Percentiles rank a stretch among this genome's conserved stretches.
These are phyloP conservation scores for Deroplatys truncata DNA, from an alignment of 2,888 invertebrate genomes.

Conservation along the genomic window DNA sequence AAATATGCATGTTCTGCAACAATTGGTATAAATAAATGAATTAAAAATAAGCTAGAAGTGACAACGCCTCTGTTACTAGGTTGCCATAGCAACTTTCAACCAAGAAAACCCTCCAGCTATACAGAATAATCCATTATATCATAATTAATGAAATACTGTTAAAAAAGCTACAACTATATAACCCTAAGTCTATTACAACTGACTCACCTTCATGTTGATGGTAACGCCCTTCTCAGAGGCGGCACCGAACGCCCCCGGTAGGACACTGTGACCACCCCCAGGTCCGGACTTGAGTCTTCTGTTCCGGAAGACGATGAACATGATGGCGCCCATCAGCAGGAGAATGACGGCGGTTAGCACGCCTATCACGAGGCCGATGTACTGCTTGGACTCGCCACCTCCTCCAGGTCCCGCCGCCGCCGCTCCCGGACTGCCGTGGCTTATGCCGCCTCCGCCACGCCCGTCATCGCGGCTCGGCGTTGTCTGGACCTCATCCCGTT, in stretches of 20 bases:
- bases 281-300: conserved; percentile 47
- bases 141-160: no score
- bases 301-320: conserved; percentile 64
- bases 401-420: background rate
- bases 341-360: conserved; percentile 68
- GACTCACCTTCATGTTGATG: conserved; percentile 40
- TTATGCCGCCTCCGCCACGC: background rate
- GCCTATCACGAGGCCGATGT: conserved; percentile 65
- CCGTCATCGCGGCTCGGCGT: conserved; percentile 54
- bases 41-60: no score
- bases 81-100: no score
- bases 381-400: conserved; percentile 46
- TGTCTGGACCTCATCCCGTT: conserved; percentile 64
- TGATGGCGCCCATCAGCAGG: conserved; percentile 63
- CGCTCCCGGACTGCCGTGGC: background rate
- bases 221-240: conserved; percentile 37
- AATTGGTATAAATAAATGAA: no score
- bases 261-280: conserved; percentile 35
- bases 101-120: no score
- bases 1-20: no score
- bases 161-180: no score
- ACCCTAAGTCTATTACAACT: background rate
- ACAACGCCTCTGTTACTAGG: no score
- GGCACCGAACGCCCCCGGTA: conserved; percentile 30
- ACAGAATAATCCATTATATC: no score